These are phyloP conservation scores for Oreochromis mossambicus DNA, from an alignment of 2,797 vertebrate species.

Conservation along the genomic window DNA sequence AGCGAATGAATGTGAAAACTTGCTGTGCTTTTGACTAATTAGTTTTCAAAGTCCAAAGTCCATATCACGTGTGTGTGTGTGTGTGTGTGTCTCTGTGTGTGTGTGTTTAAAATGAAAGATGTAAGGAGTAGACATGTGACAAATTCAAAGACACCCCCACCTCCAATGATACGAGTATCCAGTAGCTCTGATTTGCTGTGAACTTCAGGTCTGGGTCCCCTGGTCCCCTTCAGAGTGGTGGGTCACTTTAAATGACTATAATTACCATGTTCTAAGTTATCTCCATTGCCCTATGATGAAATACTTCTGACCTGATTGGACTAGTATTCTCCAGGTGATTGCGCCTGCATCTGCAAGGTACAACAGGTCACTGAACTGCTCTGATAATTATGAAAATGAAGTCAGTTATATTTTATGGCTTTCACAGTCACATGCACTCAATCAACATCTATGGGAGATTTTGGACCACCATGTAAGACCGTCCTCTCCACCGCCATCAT, in stretches of 20 bases:
- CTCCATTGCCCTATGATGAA: neutral
- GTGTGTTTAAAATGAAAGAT: neutral
- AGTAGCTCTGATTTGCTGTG: neutral
- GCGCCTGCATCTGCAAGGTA: neutral
- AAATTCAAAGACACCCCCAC: neutral
- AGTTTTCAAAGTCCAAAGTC: slow-evolving; percentile 50
- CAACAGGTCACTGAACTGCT: neutral
- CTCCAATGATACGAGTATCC: neutral
- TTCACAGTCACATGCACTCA: neutral
- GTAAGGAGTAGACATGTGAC: neutral
- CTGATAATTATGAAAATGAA: neutral
- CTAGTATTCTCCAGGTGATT: neutral
- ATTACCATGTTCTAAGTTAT: neutral
- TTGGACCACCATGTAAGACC: neutral
- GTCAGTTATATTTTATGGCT: neutral
- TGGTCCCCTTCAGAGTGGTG: neutral
- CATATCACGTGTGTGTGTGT: neutral
- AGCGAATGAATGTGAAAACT: neutral
- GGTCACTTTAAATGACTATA: neutral
- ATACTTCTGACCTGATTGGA: neutral
- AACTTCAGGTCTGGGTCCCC: neutral
- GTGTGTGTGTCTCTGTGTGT: neutral
- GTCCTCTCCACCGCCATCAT: neutral
- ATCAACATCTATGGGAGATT: neutral
- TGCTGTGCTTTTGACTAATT: neutral